These are phyloP conservation scores for Ceyx melanurus DNA, from an alignment of 2,113 vertebrate genomes.

Conservation along the genomic window DNA sequence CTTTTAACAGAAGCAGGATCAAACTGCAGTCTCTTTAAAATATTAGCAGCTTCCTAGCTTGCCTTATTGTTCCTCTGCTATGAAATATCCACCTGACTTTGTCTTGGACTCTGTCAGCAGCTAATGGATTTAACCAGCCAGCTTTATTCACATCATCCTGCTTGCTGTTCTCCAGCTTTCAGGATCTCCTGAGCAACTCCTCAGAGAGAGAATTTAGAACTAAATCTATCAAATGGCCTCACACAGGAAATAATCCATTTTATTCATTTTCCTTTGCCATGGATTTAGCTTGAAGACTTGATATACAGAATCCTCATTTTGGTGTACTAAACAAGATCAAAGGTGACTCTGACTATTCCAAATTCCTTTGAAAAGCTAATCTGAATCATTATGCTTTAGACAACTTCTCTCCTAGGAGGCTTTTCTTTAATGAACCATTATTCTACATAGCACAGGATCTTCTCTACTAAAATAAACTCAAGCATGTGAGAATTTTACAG, in stretches of 20 bases:
- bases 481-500: conserved; percentile 15
- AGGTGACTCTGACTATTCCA: conserved; percentile 30
- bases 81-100: neutral
- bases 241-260: conserved; percentile 47
- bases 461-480: neutral
- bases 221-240: conserved; percentile 22
- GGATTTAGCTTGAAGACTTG: conserved; percentile 5
- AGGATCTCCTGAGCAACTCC: neutral
- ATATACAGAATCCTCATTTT: conserved; percentile 35
- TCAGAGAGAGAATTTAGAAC: conserved; percentile 10
- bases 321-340: conserved; percentile 61
- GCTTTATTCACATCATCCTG: neutral
- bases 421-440: conserved; percentile 51
- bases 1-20: neutral
- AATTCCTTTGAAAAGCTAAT: conserved; percentile 58
- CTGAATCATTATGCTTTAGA: conserved; percentile 47
- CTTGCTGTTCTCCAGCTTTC: neutral
- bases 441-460: conserved; percentile 20
- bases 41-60: neutral
- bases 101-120: neutral
- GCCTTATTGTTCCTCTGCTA: neutral
- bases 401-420: conserved; percentile 5
- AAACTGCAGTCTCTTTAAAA: neutral
- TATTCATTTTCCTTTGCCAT: conserved; percentile 20
- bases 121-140: neutral